Evolutionary conservation across 1,140 invertebrate species (phyloP).

Genomic region (Ceratoteleas bidentatus): DNA sequence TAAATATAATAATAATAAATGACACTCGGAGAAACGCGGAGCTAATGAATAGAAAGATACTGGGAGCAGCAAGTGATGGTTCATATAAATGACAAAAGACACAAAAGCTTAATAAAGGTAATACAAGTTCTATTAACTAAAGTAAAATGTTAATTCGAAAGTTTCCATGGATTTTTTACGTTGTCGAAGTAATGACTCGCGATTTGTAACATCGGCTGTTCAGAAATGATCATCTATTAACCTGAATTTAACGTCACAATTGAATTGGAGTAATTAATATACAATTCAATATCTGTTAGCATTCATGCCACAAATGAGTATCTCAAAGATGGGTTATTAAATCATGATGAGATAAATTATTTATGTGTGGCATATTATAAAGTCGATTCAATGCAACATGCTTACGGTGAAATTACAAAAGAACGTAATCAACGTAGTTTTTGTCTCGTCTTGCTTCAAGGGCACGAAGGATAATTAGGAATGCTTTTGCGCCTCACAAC

Average conservation of each 20-base stretch:
- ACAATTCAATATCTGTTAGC: conserved; percentile 59
- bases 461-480: conserved; percentile 79
- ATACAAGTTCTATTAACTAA: too few species aligned
- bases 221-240: conserved; percentile 37
- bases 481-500: conserved; percentile 79
- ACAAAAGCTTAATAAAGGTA: not conserved
- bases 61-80: too few species aligned
- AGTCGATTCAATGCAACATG: conserved; percentile 74
- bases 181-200: too few species aligned
- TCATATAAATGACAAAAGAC: too few species aligned
- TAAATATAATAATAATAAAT: not conserved
- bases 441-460: conserved; percentile 78
- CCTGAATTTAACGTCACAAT: conserved; percentile 46
- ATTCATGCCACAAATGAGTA: conserved; percentile 53
- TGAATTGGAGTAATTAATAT: conserved; percentile 57
- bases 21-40: not conserved
- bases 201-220: too few species aligned
- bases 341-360: conserved; percentile 67
- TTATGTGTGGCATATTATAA: conserved; percentile 74
- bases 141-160: too few species aligned
- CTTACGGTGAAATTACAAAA: conserved; percentile 78
- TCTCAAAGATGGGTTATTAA: conserved; percentile 62
- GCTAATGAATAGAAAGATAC: not conserved
- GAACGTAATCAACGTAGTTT: conserved; percentile 80
- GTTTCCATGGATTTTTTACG: too few species aligned